phyloP scores from a whole-genome alignment of 2,888 invertebrate genomes.

The Lasius fuliginosus region DNA sequence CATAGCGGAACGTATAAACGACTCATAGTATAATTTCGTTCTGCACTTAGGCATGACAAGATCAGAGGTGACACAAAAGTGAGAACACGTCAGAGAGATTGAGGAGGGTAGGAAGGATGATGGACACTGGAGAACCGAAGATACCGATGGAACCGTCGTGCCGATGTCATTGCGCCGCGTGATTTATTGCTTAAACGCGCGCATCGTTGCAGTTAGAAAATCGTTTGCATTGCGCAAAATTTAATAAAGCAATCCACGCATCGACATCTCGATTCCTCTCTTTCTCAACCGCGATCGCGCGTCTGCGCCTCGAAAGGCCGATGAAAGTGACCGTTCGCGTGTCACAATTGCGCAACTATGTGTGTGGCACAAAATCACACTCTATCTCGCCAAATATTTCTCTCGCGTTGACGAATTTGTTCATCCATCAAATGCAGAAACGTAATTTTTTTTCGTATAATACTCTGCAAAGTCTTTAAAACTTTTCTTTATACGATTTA shows the following conservation, averaged over 20 bases:
- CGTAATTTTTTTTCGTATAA: not conserved
- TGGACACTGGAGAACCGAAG: conserved; percentile 32
- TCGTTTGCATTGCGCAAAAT: conserved; percentile 81
- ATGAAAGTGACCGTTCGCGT: conserved; percentile 64
- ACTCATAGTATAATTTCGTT: conserved; percentile 13
- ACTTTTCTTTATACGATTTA: not conserved
- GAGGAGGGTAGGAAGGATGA: conserved; percentile 41
- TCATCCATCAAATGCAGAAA: conserved; percentile 14
- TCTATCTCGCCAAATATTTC: conserved; percentile 27
- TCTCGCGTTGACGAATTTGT: conserved; percentile 4
- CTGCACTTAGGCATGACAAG: conserved; percentile 20
- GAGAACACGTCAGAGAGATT: conserved; percentile 21
- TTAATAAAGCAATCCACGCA: conserved; percentile 81
- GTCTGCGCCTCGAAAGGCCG: conserved; percentile 52
- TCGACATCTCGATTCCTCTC: conserved; percentile 76
- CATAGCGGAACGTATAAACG: not conserved
- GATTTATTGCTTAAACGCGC: conserved; percentile 74
- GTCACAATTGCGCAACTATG: conserved; percentile 66
- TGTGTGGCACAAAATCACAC: conserved; percentile 45
- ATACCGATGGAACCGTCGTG: conserved; percentile 65
- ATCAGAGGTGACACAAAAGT: conserved; percentile 34
- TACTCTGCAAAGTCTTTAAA: not conserved
- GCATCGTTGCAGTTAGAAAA: conserved; percentile 73
- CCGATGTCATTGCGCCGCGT: conserved; percentile 78
- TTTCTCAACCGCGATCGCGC: conserved; percentile 67